A percentile compares a stretch with the other conserved stretches of the same genome.
These are phyloP conservation scores for Planococcus citri DNA, from an alignment of 1,140 invertebrate genomes.

Conservation along the genomic window DNA sequence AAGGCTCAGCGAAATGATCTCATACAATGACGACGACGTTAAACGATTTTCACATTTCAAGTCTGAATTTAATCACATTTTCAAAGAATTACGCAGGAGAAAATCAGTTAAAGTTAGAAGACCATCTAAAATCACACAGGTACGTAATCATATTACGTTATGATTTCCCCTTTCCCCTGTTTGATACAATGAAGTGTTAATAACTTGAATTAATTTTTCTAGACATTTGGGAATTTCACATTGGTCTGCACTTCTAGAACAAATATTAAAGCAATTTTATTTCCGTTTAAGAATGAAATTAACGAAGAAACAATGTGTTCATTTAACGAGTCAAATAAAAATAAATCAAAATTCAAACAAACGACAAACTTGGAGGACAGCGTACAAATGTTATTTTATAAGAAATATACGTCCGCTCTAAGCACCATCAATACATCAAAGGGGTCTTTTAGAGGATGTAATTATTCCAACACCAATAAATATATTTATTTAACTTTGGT, in stretches of 20 bases:
- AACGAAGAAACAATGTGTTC: not conserved
- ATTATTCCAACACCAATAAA: constrained; percentile 10
- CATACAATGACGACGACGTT: constrained; percentile 6
- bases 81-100: not conserved
- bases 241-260: not conserved
- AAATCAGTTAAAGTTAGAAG: constrained; percentile 2
- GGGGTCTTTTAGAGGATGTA: not conserved
- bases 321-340: not conserved
- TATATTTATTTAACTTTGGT: constrained; percentile 14
- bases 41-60: constrained; percentile 10
- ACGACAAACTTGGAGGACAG: not conserved
- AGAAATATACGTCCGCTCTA: not conserved
- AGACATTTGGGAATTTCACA: not conserved
- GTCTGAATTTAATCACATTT: constrained; percentile 13
- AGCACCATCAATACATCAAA: constrained; percentile 9
- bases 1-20: not conserved
- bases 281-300: not conserved
- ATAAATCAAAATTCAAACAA: not conserved
- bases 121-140: not conserved
- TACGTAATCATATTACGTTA: not conserved
- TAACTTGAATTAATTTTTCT: not conserved
- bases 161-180: not conserved
- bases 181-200: too few relatives aligned
- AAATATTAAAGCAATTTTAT: not conserved
- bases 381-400: constrained; percentile 10